phyloP scores from a whole-genome alignment of 2,113 vertebrate genomes.

The Vimba vimba region DNA sequence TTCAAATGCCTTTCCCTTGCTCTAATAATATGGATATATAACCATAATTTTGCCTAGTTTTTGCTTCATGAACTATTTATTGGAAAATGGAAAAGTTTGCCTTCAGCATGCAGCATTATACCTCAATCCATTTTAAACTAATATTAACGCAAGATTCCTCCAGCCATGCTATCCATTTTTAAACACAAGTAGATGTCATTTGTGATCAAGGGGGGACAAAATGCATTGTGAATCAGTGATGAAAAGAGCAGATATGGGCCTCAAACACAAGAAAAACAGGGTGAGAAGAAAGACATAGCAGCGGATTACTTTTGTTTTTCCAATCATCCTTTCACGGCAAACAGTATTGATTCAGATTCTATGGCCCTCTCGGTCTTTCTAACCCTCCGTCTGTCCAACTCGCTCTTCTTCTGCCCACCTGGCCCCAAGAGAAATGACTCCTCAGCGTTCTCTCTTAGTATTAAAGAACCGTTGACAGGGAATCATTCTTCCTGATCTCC shows the following conservation, averaged over 20 bases:
- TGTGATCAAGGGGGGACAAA: constrained; percentile 53
- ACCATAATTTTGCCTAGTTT: constrained; percentile 14
- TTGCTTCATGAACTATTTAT: constrained; percentile 20
- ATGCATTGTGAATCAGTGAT: constrained; percentile 52
- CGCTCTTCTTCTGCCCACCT: constrained; percentile 59
- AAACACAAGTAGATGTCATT: constrained; percentile 19
- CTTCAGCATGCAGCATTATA: background rate
- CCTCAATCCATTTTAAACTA: constrained; percentile 37
- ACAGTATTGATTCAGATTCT: constrained; percentile 80
- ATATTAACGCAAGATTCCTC: constrained; percentile 10
- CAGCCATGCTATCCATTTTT: constrained; percentile 16
- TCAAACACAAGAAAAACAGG: constrained; percentile 62
- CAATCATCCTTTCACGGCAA: constrained; percentile 73
- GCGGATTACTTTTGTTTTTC: constrained; percentile 79
- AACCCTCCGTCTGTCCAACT: constrained; percentile 33
- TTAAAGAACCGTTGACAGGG: constrained; percentile 74
- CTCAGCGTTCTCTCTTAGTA: constrained; percentile 60
- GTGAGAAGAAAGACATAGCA: constrained; percentile 69
- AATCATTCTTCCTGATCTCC: constrained; percentile 79
- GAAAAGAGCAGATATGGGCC: constrained; percentile 57
- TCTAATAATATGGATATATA: constrained; percentile 19
- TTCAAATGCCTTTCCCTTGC: background rate
- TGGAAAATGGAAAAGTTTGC: constrained; percentile 8
- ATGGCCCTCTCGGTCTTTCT: constrained; percentile 73
- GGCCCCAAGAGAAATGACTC: constrained; percentile 72